These are phyloP conservation scores for Clarias platycephalus DNA, from an alignment of 2,797 vertebrate genomes.

Conservation along the genomic window DNA sequence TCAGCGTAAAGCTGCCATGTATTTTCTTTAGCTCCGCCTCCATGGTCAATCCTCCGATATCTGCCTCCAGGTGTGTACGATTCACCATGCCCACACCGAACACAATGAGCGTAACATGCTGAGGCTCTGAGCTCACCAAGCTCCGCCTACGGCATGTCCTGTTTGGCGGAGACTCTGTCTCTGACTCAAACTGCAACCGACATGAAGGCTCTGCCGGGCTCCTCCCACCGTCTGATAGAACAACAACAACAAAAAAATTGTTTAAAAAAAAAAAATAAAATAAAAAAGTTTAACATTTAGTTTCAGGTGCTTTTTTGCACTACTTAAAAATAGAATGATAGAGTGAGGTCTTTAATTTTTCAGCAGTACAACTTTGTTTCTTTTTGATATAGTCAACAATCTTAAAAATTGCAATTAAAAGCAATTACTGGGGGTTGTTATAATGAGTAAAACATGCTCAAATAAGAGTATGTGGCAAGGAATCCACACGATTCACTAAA, in stretches of 20 bases:
- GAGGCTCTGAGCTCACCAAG: conserved; percentile 86
- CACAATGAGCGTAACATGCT: conserved; percentile 93
- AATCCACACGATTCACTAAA: not conserved
- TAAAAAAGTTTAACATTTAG: not conserved
- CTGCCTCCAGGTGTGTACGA: conserved; percentile 94
- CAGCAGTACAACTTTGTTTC: not conserved
- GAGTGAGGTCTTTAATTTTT: not conserved
- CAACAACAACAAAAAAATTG: not conserved
- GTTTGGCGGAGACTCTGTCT: conserved; percentile 77
- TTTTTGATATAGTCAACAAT: not conserved
- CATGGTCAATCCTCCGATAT: conserved; percentile 97
- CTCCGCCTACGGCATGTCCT: conserved; percentile 83
- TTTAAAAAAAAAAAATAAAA: not conserved
- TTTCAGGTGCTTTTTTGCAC: not conserved
- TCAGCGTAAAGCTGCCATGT: conserved; percentile 95
- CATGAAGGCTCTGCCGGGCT: conserved; percentile 85
- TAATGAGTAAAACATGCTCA: not conserved
- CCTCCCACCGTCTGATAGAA: conserved; percentile 74
- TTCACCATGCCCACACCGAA: conserved; percentile 99
- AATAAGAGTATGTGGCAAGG: not conserved
- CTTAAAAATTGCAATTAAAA: not conserved
- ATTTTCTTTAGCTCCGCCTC: conserved; percentile 97
- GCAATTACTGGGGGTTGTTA: not conserved
- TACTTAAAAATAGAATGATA: not conserved
- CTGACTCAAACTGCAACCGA: conserved; percentile 90